Percentiles rank a stretch among this genome's conserved stretches.
These are phyloP conservation scores for Vanessa cardui DNA, from an alignment of 2,888 invertebrate species.

Conservation along the genomic window DNA sequence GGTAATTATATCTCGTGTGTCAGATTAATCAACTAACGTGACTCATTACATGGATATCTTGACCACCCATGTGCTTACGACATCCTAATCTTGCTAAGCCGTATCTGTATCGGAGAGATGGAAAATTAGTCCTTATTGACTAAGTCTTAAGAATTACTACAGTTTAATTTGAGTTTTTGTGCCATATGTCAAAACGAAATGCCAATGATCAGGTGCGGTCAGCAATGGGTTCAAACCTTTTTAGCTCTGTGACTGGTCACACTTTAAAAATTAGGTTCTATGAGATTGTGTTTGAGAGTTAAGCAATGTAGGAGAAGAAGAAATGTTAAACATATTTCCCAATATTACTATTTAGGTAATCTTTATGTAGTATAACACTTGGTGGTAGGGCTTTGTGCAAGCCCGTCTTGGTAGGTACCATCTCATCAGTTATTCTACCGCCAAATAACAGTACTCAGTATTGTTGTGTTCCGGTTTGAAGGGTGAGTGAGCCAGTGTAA, in stretches of 20 bases:
- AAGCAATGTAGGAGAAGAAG: too few species aligned
- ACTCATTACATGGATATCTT: conserved; percentile 7
- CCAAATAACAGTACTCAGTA: too few species aligned
- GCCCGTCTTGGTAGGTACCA: too few species aligned
- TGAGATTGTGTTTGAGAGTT: too few species aligned
- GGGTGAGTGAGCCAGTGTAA: too few species aligned
- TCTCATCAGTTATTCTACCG: too few species aligned
- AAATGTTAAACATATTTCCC: too few species aligned
- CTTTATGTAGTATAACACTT: too few species aligned
- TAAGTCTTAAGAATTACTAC: not conserved
- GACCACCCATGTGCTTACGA: conserved; percentile 14
- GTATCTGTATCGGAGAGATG: not conserved
- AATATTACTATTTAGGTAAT: too few species aligned
- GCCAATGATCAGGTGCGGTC: conserved; percentile 7
- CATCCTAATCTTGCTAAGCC: conserved; percentile 1
- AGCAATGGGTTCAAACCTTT: conserved; percentile 5
- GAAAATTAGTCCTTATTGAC: not conserved
- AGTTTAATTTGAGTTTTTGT: not conserved
- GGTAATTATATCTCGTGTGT: not conserved
- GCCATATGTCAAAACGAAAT: not conserved
- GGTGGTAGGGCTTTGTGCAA: too few species aligned
- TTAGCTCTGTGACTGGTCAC: not conserved
- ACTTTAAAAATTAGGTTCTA: too few species aligned
- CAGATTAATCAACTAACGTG: not conserved
- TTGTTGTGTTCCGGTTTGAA: too few species aligned